These are phyloP conservation scores for Sminthurinus signatus DNA, from an alignment of 1,140 invertebrate genomes.

Conservation along the genomic window DNA sequence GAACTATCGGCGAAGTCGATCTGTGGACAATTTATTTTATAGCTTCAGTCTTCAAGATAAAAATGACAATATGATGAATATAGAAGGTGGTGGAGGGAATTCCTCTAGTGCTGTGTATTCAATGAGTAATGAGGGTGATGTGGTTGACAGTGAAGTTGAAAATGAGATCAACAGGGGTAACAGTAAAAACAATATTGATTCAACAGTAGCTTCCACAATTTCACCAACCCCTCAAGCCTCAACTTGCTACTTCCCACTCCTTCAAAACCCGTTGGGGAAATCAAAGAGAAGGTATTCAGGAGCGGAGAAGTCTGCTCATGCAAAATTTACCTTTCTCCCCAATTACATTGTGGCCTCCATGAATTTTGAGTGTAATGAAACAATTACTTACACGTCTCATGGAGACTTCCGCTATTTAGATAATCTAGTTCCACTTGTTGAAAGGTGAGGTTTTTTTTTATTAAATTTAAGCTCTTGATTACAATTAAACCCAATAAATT, in stretches of 20 bases:
- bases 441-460: no score
- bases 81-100: no score
- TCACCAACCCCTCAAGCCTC: no score
- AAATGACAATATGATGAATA: no score
- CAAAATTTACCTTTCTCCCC: constrained; percentile 37
- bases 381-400: constrained; percentile 50
- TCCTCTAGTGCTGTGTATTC: no score
- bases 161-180: not conserved
- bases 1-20: not conserved
- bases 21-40: not conserved
- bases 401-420: constrained; percentile 47
- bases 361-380: constrained; percentile 43
- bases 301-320: not conserved
- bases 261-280: not conserved
- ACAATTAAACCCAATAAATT: no score
- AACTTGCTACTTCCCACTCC: not conserved
- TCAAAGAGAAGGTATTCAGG: not conserved
- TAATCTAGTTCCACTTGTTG: constrained; percentile 46
- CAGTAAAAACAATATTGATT: not conserved
- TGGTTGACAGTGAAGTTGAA: no score
- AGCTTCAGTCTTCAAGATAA: no score
- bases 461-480: no score
- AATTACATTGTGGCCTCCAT: constrained; percentile 44
- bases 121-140: no score
- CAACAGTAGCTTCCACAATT: not conserved